Evolutionary conservation across 2,113 vertebrate species (phyloP).

Genomic region (Lethenteron camtschaticum): DNA sequence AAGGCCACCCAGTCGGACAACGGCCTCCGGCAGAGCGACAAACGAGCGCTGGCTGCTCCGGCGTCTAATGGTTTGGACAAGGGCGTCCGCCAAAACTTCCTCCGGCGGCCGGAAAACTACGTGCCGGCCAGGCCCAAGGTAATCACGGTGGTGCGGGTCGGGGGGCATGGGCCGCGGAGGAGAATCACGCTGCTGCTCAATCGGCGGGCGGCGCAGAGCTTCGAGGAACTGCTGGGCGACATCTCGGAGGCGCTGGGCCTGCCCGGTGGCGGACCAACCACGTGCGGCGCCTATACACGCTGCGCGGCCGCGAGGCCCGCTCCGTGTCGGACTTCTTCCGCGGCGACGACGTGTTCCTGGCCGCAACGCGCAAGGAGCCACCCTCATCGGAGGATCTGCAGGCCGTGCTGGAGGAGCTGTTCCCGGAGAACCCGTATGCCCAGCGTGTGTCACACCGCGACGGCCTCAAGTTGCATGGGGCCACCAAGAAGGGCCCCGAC

Average conservation of each 20-base stretch:
- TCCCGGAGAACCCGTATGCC: conserved; percentile 24
- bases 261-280: conserved; percentile 18
- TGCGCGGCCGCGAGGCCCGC: conserved; percentile 37
- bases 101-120: no score
- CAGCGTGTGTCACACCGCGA: no score
- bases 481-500: no score
- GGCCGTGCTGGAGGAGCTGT: conserved; percentile 51
- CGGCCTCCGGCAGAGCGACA: no score
- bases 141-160: conserved; percentile 53
- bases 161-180: conserved; percentile 25
- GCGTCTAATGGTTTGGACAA: no score
- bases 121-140: conserved; percentile 38
- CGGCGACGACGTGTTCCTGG: conserved; percentile 59
- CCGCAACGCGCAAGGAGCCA: conserved; percentile 40
- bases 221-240: conserved; percentile 59
- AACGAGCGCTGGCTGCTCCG: no score
- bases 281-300: conserved; percentile 55
- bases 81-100: no score
- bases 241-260: conserved; percentile 76
- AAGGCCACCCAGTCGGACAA: no score
- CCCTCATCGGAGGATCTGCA: conserved; percentile 41
- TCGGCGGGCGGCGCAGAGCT: conserved; percentile 55
- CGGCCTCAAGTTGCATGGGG: no score
- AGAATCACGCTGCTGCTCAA: conserved; percentile 70
- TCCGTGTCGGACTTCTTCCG: conserved; percentile 62